A percentile compares a stretch with the other conserved stretches of the same genome.
Conservation (phyloP, 2,113 vertebrate species). For the Thamnophis sirtalis region DNA sequence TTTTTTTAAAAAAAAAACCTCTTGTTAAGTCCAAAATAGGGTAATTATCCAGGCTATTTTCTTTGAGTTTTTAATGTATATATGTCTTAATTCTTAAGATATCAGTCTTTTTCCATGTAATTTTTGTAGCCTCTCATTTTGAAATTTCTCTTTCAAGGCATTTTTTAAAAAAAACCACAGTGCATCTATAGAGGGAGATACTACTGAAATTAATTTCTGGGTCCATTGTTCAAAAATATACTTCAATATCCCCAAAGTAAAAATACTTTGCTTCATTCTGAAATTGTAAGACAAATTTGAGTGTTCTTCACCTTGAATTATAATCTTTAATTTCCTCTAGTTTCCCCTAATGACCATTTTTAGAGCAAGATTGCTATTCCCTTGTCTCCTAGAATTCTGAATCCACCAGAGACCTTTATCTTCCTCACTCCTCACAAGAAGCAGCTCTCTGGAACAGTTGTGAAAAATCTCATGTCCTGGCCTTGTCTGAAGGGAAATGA, state of each 20-base stretch:
- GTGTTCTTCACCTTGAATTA: neutral
- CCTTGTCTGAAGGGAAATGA: neutral
- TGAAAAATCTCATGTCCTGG: neutral
- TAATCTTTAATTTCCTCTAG: neutral
- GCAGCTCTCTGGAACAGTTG: neutral
- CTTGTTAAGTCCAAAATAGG: neutral
- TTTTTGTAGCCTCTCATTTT: neutral
- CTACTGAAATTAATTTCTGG: neutral
- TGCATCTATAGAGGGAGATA: neutral
- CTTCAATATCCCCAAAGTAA: neutral
- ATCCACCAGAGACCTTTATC: neutral
- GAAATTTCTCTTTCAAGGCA: neutral
- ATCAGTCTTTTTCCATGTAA: neutral
- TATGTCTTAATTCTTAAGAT: neutral
- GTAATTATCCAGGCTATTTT: neutral
- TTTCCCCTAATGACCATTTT: neutral
- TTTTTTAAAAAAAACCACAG: neutral
- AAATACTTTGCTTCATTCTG: neutral
- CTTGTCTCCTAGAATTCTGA: neutral
- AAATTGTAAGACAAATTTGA: neutral
- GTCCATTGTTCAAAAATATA: neutral
- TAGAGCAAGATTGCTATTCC: neutral
- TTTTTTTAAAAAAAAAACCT: neutral
- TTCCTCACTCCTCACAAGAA: neutral
- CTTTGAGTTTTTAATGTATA: neutral